These are phyloP conservation scores for Plectrocnemia conspersa DNA, from an alignment of 1,140 invertebrate species.

Conservation along the genomic window DNA sequence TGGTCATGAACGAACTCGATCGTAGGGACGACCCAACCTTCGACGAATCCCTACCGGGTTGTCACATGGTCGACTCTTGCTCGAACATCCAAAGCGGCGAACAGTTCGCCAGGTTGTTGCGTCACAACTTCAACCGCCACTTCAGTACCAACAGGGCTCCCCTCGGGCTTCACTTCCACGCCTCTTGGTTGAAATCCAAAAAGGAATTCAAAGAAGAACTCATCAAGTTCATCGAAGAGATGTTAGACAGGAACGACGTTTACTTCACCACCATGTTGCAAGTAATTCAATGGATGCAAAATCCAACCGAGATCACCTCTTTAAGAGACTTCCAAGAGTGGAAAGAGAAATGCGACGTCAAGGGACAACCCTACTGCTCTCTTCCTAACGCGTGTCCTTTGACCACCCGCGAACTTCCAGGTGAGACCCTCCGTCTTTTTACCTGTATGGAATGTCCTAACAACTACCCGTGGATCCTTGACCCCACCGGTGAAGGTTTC, in stretches of 20 bases:
- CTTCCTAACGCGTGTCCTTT: conserved; percentile 85
- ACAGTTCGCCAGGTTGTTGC: conserved; percentile 78
- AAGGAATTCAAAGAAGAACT: conserved; percentile 89
- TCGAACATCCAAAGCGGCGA: conserved; percentile 86
- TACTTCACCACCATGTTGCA: conserved; percentile 92
- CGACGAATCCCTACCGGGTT: conserved; percentile 85
- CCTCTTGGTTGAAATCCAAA: conserved; percentile 92
- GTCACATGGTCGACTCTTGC: conserved; percentile 91
- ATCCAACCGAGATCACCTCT: conserved; percentile 81
- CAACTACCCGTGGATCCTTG: conserved; percentile 92
- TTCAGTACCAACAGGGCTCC: conserved; percentile 89
- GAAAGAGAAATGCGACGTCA: conserved; percentile 94
- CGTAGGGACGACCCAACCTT: conserved; percentile 86
- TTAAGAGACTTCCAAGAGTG: conserved; percentile 89
- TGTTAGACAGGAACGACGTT: conserved; percentile 83
- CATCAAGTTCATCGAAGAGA: conserved; percentile 91
- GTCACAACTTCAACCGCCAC: conserved; percentile 92
- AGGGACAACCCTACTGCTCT: conserved; percentile 88
- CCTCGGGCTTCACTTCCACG: conserved; percentile 91
- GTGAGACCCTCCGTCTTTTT: conserved; percentile 86
- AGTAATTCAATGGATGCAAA: conserved; percentile 97
- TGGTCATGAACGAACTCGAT: conserved; percentile 93
- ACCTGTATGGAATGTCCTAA: conserved; percentile 95
- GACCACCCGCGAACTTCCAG: conserved; percentile 84
- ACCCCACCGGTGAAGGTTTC: conserved; percentile 92